phyloP scores from a whole-genome alignment of 2,113 vertebrate species.

The Lethenteron camtschaticum region DNA sequence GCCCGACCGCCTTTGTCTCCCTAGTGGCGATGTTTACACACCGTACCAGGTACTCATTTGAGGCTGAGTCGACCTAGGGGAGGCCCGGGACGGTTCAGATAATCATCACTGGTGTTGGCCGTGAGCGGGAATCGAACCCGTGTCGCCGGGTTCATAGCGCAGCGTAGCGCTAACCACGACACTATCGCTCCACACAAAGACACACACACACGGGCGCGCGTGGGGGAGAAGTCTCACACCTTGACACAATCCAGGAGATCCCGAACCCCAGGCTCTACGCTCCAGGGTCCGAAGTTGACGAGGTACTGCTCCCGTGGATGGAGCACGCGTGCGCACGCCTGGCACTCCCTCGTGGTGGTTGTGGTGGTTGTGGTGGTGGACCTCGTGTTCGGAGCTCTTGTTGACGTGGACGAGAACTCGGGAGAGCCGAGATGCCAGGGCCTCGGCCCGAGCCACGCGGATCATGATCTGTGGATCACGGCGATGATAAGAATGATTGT shows the following conservation, averaged over 20 bases:
- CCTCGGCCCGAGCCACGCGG: slow-evolving; percentile 51
- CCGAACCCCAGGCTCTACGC: slow-evolving; percentile 17
- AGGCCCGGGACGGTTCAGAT: no score
- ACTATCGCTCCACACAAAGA: neutral
- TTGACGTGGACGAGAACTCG: slow-evolving; percentile 39
- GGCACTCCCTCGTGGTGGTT: slow-evolving; percentile 24
- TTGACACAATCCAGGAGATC: slow-evolving; percentile 55
- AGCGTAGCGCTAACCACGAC: no score
- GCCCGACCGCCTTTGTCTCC: no score
- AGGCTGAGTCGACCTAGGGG: no score
- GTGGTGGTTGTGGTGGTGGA: slow-evolving; percentile 8
- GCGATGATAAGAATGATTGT: no score
- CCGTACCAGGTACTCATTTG: no score
- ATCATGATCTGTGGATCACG: slow-evolving; percentile 24
- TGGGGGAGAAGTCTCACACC: slow-evolving; percentile 8
- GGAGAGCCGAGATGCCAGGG: slow-evolving; percentile 36
- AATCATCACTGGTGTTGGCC: no score
- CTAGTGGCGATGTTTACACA: no score
- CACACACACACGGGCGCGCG: neutral
- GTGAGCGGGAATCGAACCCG: no score
- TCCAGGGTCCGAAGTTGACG: slow-evolving; percentile 77
- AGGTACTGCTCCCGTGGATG: slow-evolving; percentile 37
- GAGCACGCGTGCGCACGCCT: slow-evolving; percentile 19
- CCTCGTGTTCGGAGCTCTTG: slow-evolving; percentile 30
- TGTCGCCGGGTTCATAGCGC: no score